These are phyloP conservation scores for Athripsodes cinereus DNA, from an alignment of 2,888 invertebrate species.

Conservation along the genomic window DNA sequence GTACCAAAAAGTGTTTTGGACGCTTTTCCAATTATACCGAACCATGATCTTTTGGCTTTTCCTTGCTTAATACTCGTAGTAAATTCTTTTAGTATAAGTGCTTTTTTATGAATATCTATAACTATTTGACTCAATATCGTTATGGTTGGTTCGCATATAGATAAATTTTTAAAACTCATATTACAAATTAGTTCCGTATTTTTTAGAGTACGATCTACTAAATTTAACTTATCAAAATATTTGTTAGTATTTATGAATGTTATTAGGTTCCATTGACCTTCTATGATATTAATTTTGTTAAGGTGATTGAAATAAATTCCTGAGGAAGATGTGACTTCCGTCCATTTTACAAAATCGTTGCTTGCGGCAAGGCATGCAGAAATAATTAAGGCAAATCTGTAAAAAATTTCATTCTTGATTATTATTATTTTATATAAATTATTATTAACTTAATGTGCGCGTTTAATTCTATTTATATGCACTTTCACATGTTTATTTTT, in stretches of 20 bases:
- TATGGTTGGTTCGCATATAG: neutral
- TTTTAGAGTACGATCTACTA: neutral
- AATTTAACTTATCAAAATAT: neutral
- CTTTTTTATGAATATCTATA: neutral
- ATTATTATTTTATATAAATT: too few species aligned
- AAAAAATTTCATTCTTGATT: too few species aligned
- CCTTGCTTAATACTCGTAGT: neutral
- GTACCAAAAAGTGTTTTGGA: slow-evolving; percentile 4
- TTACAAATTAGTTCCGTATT: neutral
- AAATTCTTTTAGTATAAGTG: neutral
- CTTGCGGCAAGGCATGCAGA: neutral
- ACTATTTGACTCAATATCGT: neutral
- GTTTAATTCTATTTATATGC: neutral
- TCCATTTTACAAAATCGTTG: neutral
- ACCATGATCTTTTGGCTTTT: neutral
- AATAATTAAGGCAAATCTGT: neutral
- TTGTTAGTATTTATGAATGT: neutral
- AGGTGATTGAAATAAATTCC: neutral
- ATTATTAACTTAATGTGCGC: too few species aligned
- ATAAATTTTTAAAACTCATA: neutral
- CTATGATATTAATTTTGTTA: neutral
- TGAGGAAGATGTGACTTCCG: neutral
- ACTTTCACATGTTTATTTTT: neutral
- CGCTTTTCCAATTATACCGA: neutral
- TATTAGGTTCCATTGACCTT: neutral